These are phyloP conservation scores for Dromas ardeola DNA, from an alignment of 2,113 vertebrate species.

Conservation along the genomic window DNA sequence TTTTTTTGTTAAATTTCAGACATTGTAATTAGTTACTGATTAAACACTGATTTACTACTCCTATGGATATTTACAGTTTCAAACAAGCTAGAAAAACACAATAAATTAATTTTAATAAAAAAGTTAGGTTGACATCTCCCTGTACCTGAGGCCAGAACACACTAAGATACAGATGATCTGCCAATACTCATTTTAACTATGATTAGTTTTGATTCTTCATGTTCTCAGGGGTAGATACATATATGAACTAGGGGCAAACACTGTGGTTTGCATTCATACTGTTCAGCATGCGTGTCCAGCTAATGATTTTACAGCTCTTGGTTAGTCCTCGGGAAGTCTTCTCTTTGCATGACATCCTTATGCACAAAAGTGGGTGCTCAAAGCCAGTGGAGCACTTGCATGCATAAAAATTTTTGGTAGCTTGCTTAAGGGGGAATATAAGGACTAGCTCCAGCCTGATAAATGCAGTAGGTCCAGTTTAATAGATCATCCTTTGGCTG, in stretches of 20 bases:
- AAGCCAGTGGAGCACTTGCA: background rate
- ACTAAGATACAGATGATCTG: background rate
- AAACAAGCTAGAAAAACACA: background rate
- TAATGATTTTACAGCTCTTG: background rate
- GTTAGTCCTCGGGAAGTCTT: background rate
- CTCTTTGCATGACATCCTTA: background rate
- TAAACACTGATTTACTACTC: background rate
- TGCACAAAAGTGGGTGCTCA: background rate
- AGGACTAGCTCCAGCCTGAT: background rate
- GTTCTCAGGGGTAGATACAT: background rate
- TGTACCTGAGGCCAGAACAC: background rate
- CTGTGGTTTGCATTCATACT: background rate
- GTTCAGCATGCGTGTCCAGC: fast-evolving
- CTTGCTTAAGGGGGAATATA: background rate
- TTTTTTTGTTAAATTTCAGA: background rate
- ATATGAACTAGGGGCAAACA: background rate
- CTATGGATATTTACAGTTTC: background rate
- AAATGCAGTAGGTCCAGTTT: background rate
- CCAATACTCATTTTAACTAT: background rate
- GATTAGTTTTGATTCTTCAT: background rate
- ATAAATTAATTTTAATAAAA: background rate
- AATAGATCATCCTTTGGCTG: background rate
- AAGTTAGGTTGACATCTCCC: background rate
- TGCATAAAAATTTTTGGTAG: background rate
- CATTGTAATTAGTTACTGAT: background rate